phyloP scores from a whole-genome alignment of 2,797 vertebrate species.

The Podarcis siculus region DNA sequence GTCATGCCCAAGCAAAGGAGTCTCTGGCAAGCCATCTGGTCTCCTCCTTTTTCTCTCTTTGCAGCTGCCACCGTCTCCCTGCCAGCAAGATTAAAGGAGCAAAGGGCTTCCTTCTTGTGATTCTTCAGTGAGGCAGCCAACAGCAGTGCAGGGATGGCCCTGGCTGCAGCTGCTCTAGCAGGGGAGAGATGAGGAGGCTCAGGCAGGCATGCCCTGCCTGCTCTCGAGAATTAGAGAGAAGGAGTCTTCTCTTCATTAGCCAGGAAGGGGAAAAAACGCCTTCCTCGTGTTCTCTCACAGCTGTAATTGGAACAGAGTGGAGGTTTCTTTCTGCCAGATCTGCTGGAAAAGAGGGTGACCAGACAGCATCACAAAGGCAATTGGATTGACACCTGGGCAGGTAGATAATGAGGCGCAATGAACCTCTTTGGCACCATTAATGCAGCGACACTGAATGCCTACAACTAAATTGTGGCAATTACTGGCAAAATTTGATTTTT shows the following conservation, averaged over 20 bases:
- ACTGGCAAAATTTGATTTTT: neutral
- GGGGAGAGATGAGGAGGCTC: accelerated
- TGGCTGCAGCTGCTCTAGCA: neutral
- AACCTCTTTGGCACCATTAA: neutral
- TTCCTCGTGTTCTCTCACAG: accelerated
- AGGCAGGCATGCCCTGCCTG: constrained; percentile 2
- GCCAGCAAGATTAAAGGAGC: neutral
- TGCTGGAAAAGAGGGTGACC: neutral
- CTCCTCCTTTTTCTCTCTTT: neutral
- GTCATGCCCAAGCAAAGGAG: neutral
- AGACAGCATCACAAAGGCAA: accelerated
- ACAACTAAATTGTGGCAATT: neutral
- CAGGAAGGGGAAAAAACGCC: neutral
- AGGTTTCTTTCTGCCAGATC: neutral
- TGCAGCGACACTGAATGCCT: neutral
- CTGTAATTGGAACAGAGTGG: neutral
- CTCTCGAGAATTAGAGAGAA: neutral
- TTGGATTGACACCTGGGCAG: neutral
- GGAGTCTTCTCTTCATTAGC: neutral
- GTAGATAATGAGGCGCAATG: accelerated
- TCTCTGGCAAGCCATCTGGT: neutral
- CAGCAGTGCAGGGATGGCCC: constrained; percentile 22
- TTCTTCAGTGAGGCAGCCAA: constrained; percentile 30
- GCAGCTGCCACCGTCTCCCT: neutral
- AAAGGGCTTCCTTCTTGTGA: constrained; percentile 31